Base-by-base conservation (phyloP, 2,888 invertebrate species). In the Drosophila vallismaia region DNA sequence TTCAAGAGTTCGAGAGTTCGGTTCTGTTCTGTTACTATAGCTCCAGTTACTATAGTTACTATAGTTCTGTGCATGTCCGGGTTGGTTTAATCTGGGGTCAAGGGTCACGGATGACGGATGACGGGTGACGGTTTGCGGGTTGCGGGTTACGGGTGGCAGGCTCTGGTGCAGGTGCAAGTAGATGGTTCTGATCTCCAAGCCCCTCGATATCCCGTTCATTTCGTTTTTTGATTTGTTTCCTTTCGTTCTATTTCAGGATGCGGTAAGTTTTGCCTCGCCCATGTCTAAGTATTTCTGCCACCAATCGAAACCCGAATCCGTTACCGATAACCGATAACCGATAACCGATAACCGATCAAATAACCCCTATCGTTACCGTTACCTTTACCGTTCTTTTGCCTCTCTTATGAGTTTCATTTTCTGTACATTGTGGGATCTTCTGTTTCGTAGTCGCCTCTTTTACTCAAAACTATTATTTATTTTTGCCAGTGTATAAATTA, bases 241-340 rank as follows among this genome's bases (percentile, higher is more conserved):
- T 89, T 88, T 86, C 88, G 78, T 91, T 91, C 90, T 44, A 19
- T 91, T 92, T 77, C 91, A 91, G 91, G 91, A 91, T 88, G 91
- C 92, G 91, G 91, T 91, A 91, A 91, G 91, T 91, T 84, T 78
- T 78, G 68, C 74, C 77, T 48, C 42, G 31, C 36, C 71, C 48
- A 60, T 62, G 48, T 60, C 60, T 49, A 62, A 62, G 60, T 62
- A 62, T 59, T 48, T 60, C 26, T 26, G 59, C 46, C 60, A 60
- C 24, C 46, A 60, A 26, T 60, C 59, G 46, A 59, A 57, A 48
- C 59, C 44, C 44, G 36, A 24, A 26, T 40, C 58, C 44, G 14
- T 40, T 48, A 12, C 12, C 54, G 12, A 48, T 48, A 40, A 36
- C 36, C 36, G 38, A 44, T 31, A 55, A 12, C 55, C 55, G 12